Evolutionary conservation across 2,888 invertebrate species (phyloP).

Genomic region (Cheilosia scutellata): DNA sequence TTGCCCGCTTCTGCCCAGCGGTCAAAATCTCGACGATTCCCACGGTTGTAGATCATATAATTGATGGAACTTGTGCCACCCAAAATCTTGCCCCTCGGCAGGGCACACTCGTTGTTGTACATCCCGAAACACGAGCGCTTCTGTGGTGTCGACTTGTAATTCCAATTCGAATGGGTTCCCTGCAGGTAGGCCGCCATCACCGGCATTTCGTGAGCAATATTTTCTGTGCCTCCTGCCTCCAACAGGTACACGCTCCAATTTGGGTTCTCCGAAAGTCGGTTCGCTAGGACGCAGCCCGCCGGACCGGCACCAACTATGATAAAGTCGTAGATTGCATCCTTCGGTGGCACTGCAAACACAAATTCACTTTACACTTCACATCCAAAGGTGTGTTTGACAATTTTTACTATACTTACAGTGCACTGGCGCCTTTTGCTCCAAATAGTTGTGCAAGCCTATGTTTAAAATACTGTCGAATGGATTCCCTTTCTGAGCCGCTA

Average conservation of each 20-base stretch:
- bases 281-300: conserved; percentile 87
- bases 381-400: no score
- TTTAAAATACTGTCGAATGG: conserved; percentile 42
- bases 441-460: conserved; percentile 64
- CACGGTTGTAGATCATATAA: conserved; percentile 90
- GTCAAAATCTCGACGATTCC: conserved; percentile 90
- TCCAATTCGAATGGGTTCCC: conserved; percentile 88
- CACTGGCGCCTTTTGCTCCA: conserved; percentile 47
- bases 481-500: conserved; percentile 1
- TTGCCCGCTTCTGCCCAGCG: conserved; percentile 88
- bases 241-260: conserved; percentile 85
- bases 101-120: conserved; percentile 82
- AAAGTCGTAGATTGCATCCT: conserved; percentile 89
- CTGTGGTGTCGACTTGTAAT: conserved; percentile 88
- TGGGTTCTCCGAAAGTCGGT: conserved; percentile 83
- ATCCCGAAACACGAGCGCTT: conserved; percentile 86
- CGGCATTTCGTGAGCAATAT: conserved; percentile 81
- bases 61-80: conserved; percentile 87
- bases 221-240: conserved; percentile 85
- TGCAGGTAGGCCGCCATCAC: conserved; percentile 81
- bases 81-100: conserved; percentile 86
- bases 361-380: neutral
- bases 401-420: conserved; percentile 35
- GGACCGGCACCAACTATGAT: conserved; percentile 94
- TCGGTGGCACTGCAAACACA: conserved; percentile 91